Base-by-base conservation (phyloP, 2,113 vertebrate genomes). In the Xenotilapia caudafasciata region DNA sequence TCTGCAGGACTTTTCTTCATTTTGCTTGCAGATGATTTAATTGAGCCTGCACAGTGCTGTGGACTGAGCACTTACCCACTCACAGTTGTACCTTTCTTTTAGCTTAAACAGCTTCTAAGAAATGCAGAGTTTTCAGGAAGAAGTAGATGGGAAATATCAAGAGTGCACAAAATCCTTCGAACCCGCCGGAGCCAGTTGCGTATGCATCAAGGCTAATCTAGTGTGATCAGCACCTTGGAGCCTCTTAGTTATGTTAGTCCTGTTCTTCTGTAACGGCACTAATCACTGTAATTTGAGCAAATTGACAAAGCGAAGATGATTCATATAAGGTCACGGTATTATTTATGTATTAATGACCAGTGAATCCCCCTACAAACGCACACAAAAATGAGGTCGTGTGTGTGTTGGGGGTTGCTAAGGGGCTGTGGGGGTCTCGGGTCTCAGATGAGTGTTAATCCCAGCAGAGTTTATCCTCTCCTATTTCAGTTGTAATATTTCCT, bases 401-500 rank as follows among this genome's bases (percentile, higher is more conserved):
- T 75, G 35, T 31, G 19, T 11, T 14, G 13, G 6, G 8, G 70
- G 70, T 51, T 49, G 26, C 42, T 49, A 49, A 49, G 65, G 33
- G 49, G 21, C 13, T 56, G 77, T 8, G 8, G 35, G 35, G 26
- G 70, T 85, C 84, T 90, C 82, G 19, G 6, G 70, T 84, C 88
- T 90, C 83, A 49, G 54, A 84, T 31, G 56, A 73, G 6, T 9
- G 68, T 56, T 92, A 92, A 92, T 93, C 85, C 90, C 85, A 5
- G 54, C 68, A 68, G 88, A 86, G 58, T 89, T 89, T 40, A 86
- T 92, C 91, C 86, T 60, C 75, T 87, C 51, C 68, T 10, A 88
- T 89, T 91, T 79, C 73, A 75, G 31, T 65, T 19, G 19, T 93
- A 89, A 85, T 95, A 86, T 93, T 86, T 83, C 86, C 90, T 91